Conservation (phyloP, 2,113 vertebrate genomes). For the Scartelaos histophorus region DNA sequence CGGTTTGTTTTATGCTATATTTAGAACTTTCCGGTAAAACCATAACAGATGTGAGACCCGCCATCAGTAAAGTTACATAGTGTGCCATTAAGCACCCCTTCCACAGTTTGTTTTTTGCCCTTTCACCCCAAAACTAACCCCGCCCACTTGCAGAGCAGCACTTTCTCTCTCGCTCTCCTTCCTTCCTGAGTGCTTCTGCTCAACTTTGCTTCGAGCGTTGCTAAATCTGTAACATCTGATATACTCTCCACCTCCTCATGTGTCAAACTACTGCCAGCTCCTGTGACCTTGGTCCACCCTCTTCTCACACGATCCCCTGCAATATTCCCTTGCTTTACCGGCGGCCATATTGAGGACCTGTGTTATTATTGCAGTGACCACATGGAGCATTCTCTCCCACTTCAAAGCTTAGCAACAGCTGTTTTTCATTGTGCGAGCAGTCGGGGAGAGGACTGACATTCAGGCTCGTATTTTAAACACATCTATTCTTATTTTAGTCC, state of each 20-base stretch:
- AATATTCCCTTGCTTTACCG: constrained; percentile 36
- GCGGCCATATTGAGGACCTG: constrained; percentile 34
- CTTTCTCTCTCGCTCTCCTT: neutral
- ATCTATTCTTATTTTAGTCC: constrained; percentile 59
- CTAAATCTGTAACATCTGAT: constrained; percentile 66
- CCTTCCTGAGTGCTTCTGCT: constrained; percentile 26
- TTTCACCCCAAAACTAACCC: constrained; percentile 44
- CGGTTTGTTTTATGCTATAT: no score
- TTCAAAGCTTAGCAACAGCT: constrained; percentile 67
- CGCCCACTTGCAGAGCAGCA: constrained; percentile 43
- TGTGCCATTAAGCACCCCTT: neutral
- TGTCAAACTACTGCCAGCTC: constrained; percentile 42
- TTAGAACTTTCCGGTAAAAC: no score
- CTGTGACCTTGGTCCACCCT: constrained; percentile 56
- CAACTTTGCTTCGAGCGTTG: constrained; percentile 42
- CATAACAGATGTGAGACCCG: no score
- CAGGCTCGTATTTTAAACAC: constrained; percentile 56
- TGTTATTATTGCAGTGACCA: constrained; percentile 21
- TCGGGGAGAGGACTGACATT: constrained; percentile 57
- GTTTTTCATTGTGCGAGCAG: constrained; percentile 62
- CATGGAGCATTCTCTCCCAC: constrained; percentile 48
- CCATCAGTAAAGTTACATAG: no score
- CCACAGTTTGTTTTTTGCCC: constrained; percentile 24
- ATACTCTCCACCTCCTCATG: constrained; percentile 45
- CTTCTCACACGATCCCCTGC: constrained; percentile 36